Percentiles rank a stretch among this genome's conserved stretches.
Conservation (phyloP, 1,140 invertebrate species). For the Brachionus asplanchnoidis region DNA sequence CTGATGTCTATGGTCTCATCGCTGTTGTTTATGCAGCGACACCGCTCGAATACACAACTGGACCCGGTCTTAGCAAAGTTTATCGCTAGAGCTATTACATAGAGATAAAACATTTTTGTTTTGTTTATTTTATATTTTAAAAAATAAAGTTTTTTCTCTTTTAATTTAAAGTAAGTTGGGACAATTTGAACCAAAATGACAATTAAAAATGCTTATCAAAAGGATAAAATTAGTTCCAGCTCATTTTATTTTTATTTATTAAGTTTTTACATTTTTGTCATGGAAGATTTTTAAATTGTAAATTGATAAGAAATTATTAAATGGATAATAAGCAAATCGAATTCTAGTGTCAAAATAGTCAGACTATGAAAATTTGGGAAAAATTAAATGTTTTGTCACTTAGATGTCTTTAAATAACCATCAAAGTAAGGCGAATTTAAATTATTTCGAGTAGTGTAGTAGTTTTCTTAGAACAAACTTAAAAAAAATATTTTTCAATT, state of each 20-base stretch:
- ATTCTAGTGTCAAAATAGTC: not conserved
- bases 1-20: not conserved
- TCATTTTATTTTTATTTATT: not conserved
- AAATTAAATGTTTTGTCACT: no score
- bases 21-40: not conserved
- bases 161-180: not conserved
- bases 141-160: not conserved
- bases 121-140: not conserved
- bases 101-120: not conserved
- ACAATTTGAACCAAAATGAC: not conserved
- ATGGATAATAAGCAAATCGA: not conserved
- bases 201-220: not conserved
- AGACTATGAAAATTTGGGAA: not conserved
- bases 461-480: no score
- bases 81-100: not conserved
- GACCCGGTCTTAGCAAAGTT: not conserved
- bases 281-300: not conserved
- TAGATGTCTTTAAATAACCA: no score
- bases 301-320: no score
- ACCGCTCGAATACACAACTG: slow-evolving; percentile 1
- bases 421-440: no score
- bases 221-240: not conserved
- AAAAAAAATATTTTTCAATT: no score
- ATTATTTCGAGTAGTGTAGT: no score
- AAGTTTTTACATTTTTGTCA: not conserved